These are phyloP conservation scores for Pseudomyrmex pallidus DNA, from an alignment of 1,140 invertebrate genomes.

Conservation along the genomic window DNA sequence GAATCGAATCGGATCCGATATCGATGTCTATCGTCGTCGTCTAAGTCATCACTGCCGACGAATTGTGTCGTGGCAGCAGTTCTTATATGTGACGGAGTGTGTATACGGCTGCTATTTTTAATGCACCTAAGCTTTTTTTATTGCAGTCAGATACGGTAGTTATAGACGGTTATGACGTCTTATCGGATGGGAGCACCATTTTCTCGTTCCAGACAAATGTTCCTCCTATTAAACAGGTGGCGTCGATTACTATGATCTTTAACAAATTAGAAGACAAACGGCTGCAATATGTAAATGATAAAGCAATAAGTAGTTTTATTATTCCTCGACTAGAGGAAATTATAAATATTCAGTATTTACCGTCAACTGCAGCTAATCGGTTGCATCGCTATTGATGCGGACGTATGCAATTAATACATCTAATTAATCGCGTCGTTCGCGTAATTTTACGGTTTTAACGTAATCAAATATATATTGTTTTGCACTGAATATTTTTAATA, in stretches of 20 bases:
- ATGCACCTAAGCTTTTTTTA: slow-evolving; percentile 68
- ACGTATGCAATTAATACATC: too few species aligned
- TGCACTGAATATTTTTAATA: neutral
- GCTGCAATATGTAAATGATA: too few species aligned
- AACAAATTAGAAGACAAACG: too few species aligned
- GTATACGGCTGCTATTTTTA: slow-evolving; percentile 67
- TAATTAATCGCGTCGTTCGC: neutral
- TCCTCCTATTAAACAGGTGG: neutral
- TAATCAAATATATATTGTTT: too few species aligned
- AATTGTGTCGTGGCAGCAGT: slow-evolving; percentile 64
- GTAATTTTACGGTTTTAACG: neutral
- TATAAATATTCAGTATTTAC: too few species aligned
- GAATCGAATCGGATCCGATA: slow-evolving; percentile 9
- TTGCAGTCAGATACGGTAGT: slow-evolving; percentile 76
- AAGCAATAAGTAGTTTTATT: too few species aligned
- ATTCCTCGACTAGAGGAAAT: too few species aligned
- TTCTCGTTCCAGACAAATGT: slow-evolving; percentile 55
- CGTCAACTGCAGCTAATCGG: neutral
- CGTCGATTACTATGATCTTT: neutral
- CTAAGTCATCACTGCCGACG: slow-evolving; percentile 68
- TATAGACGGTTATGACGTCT: slow-evolving; percentile 76
- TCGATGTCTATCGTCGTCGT: slow-evolving; percentile 20
- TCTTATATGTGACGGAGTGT: slow-evolving; percentile 73
- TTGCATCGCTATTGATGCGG: neutral
- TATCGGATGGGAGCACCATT: slow-evolving; percentile 75